These are phyloP conservation scores for Eulithis testata DNA, from an alignment of 2,888 invertebrate species.

Conservation along the genomic window DNA sequence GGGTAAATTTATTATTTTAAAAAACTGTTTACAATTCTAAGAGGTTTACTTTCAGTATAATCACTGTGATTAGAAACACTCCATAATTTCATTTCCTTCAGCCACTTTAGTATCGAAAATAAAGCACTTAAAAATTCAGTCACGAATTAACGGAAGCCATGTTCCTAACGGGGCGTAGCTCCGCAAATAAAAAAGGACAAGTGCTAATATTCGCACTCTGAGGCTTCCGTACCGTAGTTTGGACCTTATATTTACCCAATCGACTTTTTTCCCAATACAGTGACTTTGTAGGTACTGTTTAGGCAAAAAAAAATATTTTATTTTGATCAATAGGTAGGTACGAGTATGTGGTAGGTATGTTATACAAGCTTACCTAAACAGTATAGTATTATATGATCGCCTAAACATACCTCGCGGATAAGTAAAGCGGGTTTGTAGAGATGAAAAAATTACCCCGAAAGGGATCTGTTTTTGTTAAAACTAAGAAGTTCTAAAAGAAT, in stretches of 20 bases:
- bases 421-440: too few species aligned
- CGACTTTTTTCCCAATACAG: too few species aligned
- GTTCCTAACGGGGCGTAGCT: slow-evolving; percentile 15
- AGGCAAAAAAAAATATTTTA: too few species aligned
- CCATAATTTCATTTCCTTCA: slow-evolving; percentile 12
- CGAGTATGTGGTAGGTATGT: too few species aligned
- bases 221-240: background rate
- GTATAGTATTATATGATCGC: too few species aligned
- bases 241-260: background rate
- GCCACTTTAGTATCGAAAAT: slow-evolving; percentile 23
- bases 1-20: background rate
- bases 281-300: too few species aligned
- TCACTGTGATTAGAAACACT: background rate
- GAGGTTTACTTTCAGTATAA: background rate
- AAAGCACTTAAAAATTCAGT: slow-evolving; percentile 29
- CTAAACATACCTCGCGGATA: too few species aligned
- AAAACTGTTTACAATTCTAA: background rate
- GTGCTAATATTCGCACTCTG: background rate
- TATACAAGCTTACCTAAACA: too few species aligned
- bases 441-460: background rate
- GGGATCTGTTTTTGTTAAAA: background rate
- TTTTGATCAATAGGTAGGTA: too few species aligned
- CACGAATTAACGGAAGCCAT: slow-evolving; percentile 25
- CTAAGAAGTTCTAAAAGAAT: slow-evolving; percentile 23
- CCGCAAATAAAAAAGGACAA: slow-evolving; percentile 5